Conservation (phyloP, 35 echinoderm and acorn worm genomes). For the Acanthaster planci region DNA sequence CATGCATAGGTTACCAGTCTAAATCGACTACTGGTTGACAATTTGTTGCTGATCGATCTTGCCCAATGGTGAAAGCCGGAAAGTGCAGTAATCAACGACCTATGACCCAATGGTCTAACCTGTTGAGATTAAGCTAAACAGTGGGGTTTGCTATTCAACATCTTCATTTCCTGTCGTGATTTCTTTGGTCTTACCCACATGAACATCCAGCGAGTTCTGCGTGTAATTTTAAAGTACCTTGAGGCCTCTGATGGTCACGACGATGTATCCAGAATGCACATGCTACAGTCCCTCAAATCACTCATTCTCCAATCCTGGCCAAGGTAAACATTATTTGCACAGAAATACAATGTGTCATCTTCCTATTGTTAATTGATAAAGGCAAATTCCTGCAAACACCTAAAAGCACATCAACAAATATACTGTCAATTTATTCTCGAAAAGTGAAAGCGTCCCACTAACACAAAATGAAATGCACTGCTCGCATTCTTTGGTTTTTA, state of each 20-base stretch:
- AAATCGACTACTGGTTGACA: too few relatives aligned
- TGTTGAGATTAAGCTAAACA: not conserved
- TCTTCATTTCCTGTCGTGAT: not conserved
- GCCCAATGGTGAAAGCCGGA: not conserved
- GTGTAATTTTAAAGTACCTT: constrained; percentile 66
- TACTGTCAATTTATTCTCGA: too few relatives aligned
- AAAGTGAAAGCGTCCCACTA: too few relatives aligned
- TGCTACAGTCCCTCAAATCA: constrained; percentile 48
- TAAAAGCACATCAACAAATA: too few relatives aligned
- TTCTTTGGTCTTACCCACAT: not conserved
- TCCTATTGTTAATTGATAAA: too few relatives aligned
- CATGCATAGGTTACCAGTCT: not conserved
- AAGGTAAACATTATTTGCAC: constrained; percentile 33
- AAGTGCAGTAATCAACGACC: not conserved
- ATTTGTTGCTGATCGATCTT: not conserved
- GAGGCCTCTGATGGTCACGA: constrained; percentile 74
- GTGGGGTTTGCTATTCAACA: not conserved
- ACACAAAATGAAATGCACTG: not conserved
- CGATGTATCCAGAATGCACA: constrained; percentile 59
- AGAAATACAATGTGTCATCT: too few relatives aligned
- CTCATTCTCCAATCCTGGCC: constrained; percentile 79
- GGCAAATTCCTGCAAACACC: too few relatives aligned
- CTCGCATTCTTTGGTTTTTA: not conserved
- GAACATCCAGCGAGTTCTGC: constrained; percentile 75
- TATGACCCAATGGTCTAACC: not conserved